Evolutionary conservation across 2,888 invertebrate genomes (phyloP).

Genomic region (Busseola fusca): DNA sequence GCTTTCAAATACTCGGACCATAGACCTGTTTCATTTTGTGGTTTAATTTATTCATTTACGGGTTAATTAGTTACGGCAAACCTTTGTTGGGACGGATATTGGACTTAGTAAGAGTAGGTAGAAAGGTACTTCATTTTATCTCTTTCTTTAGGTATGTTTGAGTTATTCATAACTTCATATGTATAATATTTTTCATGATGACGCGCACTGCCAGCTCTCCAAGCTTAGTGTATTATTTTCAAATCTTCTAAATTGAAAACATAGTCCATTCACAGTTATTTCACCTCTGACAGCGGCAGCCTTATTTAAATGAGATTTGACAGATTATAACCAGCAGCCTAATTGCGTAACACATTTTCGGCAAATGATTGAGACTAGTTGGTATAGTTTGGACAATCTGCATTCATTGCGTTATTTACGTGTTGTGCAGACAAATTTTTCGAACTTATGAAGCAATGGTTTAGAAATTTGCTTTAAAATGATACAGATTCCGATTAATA

Average conservation of each 20-base stretch:
- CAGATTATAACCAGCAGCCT: too few relatives aligned
- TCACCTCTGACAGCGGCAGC: not conserved
- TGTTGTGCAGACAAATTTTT: too few relatives aligned
- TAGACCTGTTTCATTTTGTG: conserved; percentile 52
- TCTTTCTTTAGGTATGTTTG: conserved; percentile 24
- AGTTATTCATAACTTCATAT: not conserved
- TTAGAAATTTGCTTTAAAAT: too few relatives aligned
- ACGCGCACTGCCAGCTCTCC: not conserved
- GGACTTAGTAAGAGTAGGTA: conserved; percentile 23
- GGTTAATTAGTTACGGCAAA: conserved; percentile 51
- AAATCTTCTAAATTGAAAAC: not conserved
- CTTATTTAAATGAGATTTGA: not conserved
- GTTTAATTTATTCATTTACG: conserved; percentile 58
- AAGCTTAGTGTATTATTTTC: not conserved
- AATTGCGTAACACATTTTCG: too few relatives aligned
- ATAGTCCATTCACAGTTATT: not conserved
- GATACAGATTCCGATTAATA: too few relatives aligned
- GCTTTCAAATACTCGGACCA: conserved; percentile 57
- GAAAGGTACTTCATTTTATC: conserved; percentile 16
- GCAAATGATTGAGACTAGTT: too few relatives aligned
- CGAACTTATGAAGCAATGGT: too few relatives aligned
- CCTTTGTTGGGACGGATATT: conserved; percentile 46
- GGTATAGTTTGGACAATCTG: too few relatives aligned
- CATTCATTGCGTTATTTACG: too few relatives aligned
- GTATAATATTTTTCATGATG: not conserved